Percentiles rank a stretch among this genome's conserved stretches.
Conservation (phyloP, 2,888 invertebrate genomes). For the Lasius platythorax region DNA sequence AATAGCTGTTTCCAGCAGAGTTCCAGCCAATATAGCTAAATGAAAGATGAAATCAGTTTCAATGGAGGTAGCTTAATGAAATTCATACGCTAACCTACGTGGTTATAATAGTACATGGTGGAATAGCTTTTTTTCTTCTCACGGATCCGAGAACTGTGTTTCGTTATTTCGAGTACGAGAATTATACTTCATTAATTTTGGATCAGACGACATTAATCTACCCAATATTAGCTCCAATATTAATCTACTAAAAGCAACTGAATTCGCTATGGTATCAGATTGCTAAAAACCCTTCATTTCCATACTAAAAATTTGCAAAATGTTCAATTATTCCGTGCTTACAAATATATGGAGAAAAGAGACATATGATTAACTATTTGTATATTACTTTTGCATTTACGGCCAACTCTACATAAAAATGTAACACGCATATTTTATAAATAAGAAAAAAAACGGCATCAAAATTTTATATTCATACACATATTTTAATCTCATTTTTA, state of each 20-base stretch:
- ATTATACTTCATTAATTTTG: slow-evolving; percentile 41
- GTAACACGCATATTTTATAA: background rate
- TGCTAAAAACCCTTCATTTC: slow-evolving; percentile 15
- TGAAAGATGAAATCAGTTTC: slow-evolving; percentile 44
- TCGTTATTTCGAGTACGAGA: background rate
- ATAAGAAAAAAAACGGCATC: no score
- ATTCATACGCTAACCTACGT: background rate
- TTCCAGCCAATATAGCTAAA: slow-evolving; percentile 31
- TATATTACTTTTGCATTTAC: background rate
- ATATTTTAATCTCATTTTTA: slow-evolving; percentile 2
- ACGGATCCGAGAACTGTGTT: background rate
- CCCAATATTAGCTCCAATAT: slow-evolving; percentile 21
- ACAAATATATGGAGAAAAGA: background rate
- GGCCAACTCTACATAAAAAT: background rate
- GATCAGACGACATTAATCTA: slow-evolving; percentile 30
- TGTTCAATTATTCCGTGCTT: background rate
- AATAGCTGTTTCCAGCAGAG: slow-evolving; percentile 31
- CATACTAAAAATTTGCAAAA: slow-evolving; percentile 24
- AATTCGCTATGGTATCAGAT: slow-evolving; percentile 6
- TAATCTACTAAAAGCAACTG: slow-evolving; percentile 44
- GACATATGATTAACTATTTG: background rate
- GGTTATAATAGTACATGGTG: background rate
- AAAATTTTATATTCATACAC: no score
- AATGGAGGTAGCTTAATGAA: slow-evolving; percentile 41
- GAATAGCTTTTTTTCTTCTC: slow-evolving; percentile 2